A percentile compares a stretch with the other conserved stretches of the same genome.
Evolutionary conservation across 1,140 invertebrate genomes (phyloP).

Genomic region (Diuraphis noxia): DNA sequence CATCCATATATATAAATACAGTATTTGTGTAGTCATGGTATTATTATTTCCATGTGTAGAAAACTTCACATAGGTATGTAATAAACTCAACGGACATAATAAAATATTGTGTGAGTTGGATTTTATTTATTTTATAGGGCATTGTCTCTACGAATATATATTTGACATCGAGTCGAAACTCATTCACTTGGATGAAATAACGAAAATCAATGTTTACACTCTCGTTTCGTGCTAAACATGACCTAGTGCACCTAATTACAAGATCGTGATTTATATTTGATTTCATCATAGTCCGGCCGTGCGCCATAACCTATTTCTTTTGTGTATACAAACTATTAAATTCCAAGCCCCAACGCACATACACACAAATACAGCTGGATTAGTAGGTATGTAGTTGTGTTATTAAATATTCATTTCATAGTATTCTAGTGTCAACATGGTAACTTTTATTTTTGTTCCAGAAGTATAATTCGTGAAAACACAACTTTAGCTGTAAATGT

Average conservation of each 20-base stretch:
- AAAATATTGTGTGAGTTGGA: background rate
- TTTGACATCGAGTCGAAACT: background rate
- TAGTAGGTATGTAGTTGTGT: background rate
- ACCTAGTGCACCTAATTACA: constrained; percentile 40
- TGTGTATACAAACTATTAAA: background rate
- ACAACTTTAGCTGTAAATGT: background rate
- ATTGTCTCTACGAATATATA: background rate
- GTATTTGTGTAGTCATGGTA: background rate
- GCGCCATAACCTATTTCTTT: constrained; percentile 23
- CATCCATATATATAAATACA: background rate
- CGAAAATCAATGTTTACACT: constrained; percentile 35
- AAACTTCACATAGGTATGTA: background rate
- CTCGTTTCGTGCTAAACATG: constrained; percentile 41
- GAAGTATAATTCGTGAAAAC: background rate
- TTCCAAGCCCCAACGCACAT: background rate
- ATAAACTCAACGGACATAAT: background rate
- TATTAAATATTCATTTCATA: background rate
- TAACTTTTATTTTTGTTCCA: background rate
- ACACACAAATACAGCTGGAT: background rate
- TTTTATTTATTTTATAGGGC: background rate
- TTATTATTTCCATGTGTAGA: background rate
- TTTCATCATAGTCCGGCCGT: constrained; percentile 11
- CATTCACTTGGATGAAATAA: background rate
- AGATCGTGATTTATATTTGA: constrained; percentile 42
- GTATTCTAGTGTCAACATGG: background rate